Evolutionary conservation across 2,888 invertebrate species (phyloP), one percentile per base, ranked within the genome.

Genomic region (Sphaeridia pumilis): DNA sequence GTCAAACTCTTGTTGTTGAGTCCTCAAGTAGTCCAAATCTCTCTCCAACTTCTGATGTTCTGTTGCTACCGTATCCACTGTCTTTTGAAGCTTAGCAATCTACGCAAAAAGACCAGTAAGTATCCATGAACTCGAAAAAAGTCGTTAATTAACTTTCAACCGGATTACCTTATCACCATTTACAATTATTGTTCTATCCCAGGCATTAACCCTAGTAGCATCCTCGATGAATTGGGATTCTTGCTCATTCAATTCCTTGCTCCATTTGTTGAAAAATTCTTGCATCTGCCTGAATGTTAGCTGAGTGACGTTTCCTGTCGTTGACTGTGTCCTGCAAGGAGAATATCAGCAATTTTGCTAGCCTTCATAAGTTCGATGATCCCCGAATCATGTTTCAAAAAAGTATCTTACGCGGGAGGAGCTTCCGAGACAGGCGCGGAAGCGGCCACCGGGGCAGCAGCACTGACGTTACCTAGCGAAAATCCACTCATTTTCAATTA

Each of bases 221-320:
- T 94, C 94, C 70, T 89, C 87, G 55, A 89, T 81, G 69, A 94
- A 95, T 0, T 84, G 79, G 69, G 85, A 86, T 69, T 94, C 93
- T 68, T 93, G 92, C 61, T 92, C 90, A 63, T 92, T 89, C 35
- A 95, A 70, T 66, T 93, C 92, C 1, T 86, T 70, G 0, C 85
- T 89, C 92, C 93, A 95, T 70, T 94, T 90, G 72, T 93, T 92
- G 54, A 94, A 87, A 34, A 81, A 78, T 67, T 93, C 93, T 69
- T 93, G 93, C 2, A 93, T 71, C 67, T 92, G 88, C 2, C 82
- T 78, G 70, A 88, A 93, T 4, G 81, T 84, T 68, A 92, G 70
- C 25, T 55, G 54, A 10, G 54, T 22, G 5, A 53, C 46, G 24
- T 62, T 60, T 5, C n/a, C n/a, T n/a, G n/a, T n/a, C n/a, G n/a